Evolutionary conservation across 1,140 invertebrate genomes (phyloP), one percentile per base, ranked within the genome.

Genomic region (Bombus pascuorum): DNA sequence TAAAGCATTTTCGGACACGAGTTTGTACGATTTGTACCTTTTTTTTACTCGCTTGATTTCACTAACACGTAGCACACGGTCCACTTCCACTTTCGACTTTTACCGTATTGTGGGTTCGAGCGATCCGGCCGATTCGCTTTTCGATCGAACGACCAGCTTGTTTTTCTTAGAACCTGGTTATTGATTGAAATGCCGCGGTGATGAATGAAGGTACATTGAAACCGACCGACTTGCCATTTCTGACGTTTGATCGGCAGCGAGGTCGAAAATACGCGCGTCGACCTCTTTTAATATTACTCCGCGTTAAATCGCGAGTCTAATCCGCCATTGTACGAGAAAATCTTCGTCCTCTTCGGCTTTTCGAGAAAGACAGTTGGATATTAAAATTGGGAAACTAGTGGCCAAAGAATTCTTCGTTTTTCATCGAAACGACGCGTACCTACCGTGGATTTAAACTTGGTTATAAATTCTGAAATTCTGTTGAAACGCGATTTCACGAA

Each of bases 161-260:
- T 75, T 44, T 74, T 75, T 28, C 53, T 65, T 73, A 32, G 42
- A 53, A 32, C 12, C 22, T 37, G 66, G 28, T 32, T 81, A 81
- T 81, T 32, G 79, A 72, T 72, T 13, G 57, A 72, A 81, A 59
- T 59, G 15, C 18, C 37, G 4, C 10, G 37, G 4, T 39, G 68
- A 71, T n/a, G 68, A 71, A 22, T 22, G 22, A 57, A 25, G 32
- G 13, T 10, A 47, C 66, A 42, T 57, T 18, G 66, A 72, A 57
- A 72, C 18, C 18, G 10, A 37, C 9, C 79, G 47, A 81, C 66
- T 59, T 72, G n/a, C 34, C 66, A 72, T 72, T 81, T 70, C 34
- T 32, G 34, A 72, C 66, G 79, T 81, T 57, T 70, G 53, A 68
- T 79, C 65, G 65, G 8, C 0, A 37, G 8, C 32, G 28, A 81